Base-by-base conservation (phyloP, 2,113 vertebrate species). In the Otocyon megalotis region DNA sequence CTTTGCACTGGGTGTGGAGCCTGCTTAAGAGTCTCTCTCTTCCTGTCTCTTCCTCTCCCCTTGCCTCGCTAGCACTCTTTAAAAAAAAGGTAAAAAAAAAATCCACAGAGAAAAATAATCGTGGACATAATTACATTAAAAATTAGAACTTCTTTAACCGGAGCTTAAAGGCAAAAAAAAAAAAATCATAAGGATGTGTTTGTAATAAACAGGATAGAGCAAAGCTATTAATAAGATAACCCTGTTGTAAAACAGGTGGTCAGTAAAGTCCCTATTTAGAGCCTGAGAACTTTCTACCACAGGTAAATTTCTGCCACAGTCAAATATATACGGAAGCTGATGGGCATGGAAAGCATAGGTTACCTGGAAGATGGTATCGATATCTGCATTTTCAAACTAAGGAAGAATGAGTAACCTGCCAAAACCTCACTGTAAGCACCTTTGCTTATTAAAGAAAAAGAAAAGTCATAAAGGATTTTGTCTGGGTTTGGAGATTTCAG, bases 331-430 rank as follows among this genome's bases (percentile, higher is more conserved):
- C 14, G 9, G 20, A 54, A 13, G 20, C 13, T 88, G 53, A 60
- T 79, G 16, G 50, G 35, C 12, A 26, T 30, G 48, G 15, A 80
- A 96, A 24, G 62, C 50, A 58, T 50, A 14, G 10, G 56, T 56
- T 72, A 50, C 22, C 62, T 65, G 32, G 62, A 80, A 89, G 30
- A 50, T 3, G 65, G n/a, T 79, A 56, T 54, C 72, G 63, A 22
- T 53, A 71, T 10, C n/a, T 79, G n/a, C 54, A 93, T 69, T 88
- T 82, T 90, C 84, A 77, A 71, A 92, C 82, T 76, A 87, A 91
- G 77, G 63, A 85, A 62, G 35, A 87, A 83, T 12, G 8, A 62
- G 22, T 60, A 50, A 76, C 17, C 28, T 43, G 28, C 54, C 54
- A 69, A 93, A 93, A 85, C 5, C 28, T 54, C 71, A 19, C 30